phyloP scores from a whole-genome alignment of 2,797 vertebrate genomes.

The Nannoperca obscura region DNA sequence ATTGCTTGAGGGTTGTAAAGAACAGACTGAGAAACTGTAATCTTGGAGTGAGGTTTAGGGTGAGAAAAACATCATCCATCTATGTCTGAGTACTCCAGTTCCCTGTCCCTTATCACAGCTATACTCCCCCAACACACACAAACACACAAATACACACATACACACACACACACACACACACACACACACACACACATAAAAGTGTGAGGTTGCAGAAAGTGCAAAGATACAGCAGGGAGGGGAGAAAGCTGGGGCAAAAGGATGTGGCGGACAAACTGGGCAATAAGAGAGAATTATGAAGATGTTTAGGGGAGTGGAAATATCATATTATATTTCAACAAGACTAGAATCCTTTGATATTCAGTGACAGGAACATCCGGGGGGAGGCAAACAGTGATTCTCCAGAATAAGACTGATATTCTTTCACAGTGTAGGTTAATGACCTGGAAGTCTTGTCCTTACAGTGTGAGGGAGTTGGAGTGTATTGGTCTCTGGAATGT shows the following conservation, averaged over 20 bases:
- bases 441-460: constrained; percentile 79
- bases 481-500: constrained; percentile 58
- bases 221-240: constrained; percentile 69
- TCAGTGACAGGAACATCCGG: constrained; percentile 79
- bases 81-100: constrained; percentile 73
- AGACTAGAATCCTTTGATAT: constrained; percentile 75
- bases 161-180: constrained; percentile 39
- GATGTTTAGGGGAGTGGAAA: constrained; percentile 73
- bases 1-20: constrained; percentile 23
- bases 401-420: constrained; percentile 69
- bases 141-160: constrained; percentile 34
- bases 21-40: constrained; percentile 61
- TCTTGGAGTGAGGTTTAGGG: constrained; percentile 69
- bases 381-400: constrained; percentile 56
- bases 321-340: constrained; percentile 75
- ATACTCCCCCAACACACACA: constrained; percentile 64
- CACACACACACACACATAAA: constrained; percentile 31
- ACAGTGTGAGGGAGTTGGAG: constrained; percentile 59
- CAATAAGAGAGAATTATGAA: constrained; percentile 82
- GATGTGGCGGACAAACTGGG: constrained; percentile 63
- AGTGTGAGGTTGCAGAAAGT: constrained; percentile 70
- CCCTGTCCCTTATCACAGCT: constrained; percentile 81
- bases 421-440: constrained; percentile 68
- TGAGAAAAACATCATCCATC: constrained; percentile 83
- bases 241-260: constrained; percentile 46